These are phyloP conservation scores for Cephalopachus bancanus DNA, from an alignment of 2,797 vertebrate species.

Conservation along the genomic window DNA sequence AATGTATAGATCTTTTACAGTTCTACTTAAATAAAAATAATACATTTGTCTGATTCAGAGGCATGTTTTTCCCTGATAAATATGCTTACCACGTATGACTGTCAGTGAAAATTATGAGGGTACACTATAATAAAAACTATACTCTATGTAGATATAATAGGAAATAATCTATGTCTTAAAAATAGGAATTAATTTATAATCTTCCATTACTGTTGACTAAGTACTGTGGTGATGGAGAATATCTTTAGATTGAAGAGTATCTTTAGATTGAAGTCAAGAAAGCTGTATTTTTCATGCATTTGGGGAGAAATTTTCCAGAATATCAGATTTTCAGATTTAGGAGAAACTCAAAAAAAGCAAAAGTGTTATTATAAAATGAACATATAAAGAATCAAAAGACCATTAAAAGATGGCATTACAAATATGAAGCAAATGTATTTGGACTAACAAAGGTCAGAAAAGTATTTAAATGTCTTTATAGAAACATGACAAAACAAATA, in stretches of 20 bases:
- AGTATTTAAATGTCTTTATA: background rate
- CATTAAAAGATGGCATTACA: background rate
- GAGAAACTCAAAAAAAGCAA: background rate
- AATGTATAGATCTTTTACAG: slow-evolving; percentile 39
- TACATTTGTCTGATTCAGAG: slow-evolving; percentile 45
- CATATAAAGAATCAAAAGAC: background rate
- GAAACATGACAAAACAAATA: slow-evolving; percentile 33
- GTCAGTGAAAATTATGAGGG: slow-evolving; percentile 56
- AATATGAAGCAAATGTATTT: slow-evolving; percentile 13
- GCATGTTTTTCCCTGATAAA: slow-evolving; percentile 59
- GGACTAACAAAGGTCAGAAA: background rate
- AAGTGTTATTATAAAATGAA: slow-evolving; percentile 11
- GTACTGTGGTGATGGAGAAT: background rate
- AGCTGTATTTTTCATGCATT: background rate
- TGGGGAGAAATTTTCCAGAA: slow-evolving; percentile 35
- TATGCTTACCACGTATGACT: background rate
- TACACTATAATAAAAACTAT: background rate
- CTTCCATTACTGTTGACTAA: background rate
- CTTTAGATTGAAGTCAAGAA: background rate
- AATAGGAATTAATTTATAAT: slow-evolving; percentile 2
- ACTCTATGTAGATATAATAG: background rate
- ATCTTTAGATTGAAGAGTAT: background rate
- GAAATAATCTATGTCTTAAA: background rate
- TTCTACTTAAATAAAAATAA: slow-evolving; percentile 68
- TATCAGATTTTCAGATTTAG: background rate